Percentiles rank a stretch among this genome's conserved stretches.
Conservation (phyloP, 2,797 vertebrate species). For the Pogonophryne albipinna region DNA sequence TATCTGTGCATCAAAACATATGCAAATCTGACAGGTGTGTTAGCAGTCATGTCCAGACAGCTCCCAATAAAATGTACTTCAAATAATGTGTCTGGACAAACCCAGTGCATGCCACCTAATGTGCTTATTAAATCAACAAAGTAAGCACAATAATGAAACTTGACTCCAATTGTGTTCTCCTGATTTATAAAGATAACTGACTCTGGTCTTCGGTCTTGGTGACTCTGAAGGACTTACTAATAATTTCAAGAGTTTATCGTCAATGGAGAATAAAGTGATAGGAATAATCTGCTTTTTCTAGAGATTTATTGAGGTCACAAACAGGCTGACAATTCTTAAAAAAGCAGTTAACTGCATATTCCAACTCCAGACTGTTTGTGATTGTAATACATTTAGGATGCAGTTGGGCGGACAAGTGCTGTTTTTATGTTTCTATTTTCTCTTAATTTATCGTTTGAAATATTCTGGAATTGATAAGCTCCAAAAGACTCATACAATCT, state of each 20-base stretch:
- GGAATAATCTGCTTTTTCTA: constrained; percentile 23
- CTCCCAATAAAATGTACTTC: not conserved
- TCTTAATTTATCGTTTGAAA: constrained; percentile 18
- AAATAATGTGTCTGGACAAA: constrained; percentile 3
- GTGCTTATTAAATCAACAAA: constrained; percentile 9
- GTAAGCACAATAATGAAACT: constrained; percentile 26
- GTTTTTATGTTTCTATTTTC: not conserved
- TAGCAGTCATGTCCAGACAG: not conserved
- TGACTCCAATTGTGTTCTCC: not conserved
- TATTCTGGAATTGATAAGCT: not conserved
- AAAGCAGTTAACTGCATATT: constrained; percentile 36
- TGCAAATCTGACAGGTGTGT: constrained; percentile 5
- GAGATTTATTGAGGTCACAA: constrained; percentile 51
- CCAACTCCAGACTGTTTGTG: constrained; percentile 26
- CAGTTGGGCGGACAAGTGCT: constrained; percentile 14
- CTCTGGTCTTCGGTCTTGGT: not conserved
- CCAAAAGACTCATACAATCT: constrained; percentile 25
- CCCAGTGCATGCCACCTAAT: not conserved
- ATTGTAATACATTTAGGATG: constrained; percentile 46
- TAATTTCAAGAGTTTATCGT: constrained; percentile 19
- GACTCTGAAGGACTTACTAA: constrained; percentile 28
- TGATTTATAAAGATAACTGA: not conserved
- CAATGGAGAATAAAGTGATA: constrained; percentile 19
- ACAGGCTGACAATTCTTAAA: constrained; percentile 36
- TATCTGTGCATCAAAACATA: not conserved